A percentile compares a stretch with the other conserved stretches of the same genome.
Evolutionary conservation across 2,797 vertebrate species (phyloP).

Genomic region (Fistularia tabacaria): DNA sequence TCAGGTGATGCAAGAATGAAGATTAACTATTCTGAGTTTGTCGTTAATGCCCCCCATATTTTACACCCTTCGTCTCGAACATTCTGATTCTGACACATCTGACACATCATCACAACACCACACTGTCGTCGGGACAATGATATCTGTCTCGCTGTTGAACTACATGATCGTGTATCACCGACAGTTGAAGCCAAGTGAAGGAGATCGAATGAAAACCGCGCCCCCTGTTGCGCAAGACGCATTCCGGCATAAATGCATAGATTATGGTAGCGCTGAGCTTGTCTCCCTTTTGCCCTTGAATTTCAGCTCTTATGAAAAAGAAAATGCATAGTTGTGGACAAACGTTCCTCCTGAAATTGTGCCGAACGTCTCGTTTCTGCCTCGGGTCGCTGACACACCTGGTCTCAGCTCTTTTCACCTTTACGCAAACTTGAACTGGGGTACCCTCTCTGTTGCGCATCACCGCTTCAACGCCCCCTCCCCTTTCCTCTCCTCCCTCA

Average conservation of each 20-base stretch:
- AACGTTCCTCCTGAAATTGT: not conserved
- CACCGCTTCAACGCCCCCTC: constrained; percentile 4
- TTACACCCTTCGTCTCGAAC: too few species aligned
- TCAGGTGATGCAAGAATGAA: too few species aligned
- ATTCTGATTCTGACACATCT: too few species aligned
- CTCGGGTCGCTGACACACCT: not conserved
- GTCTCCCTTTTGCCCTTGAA: constrained; percentile 48
- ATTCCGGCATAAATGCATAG: constrained; percentile 2
- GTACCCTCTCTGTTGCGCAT: constrained; percentile 32
- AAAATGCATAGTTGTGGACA: not conserved
- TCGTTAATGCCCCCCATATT: too few species aligned
- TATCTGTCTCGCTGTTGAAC: too few species aligned
- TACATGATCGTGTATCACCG: not conserved
- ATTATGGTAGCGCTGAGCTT: constrained; percentile 4
- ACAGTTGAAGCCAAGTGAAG: not conserved
- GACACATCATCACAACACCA: too few species aligned
- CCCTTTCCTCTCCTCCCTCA: constrained; percentile 1
- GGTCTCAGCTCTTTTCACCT: constrained; percentile 19
- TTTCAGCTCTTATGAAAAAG: not conserved
- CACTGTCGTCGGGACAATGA: too few species aligned
- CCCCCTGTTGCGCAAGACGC: constrained; percentile 47
- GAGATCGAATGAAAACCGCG: constrained; percentile 39
- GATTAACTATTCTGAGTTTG: too few species aligned
- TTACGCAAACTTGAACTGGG: constrained; percentile 60
- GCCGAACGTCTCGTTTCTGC: not conserved